A percentile compares a stretch with the other conserved stretches of the same genome.
phyloP scores from a whole-genome alignment of 2,797 vertebrate species.

The Heteromormyrus szaboi region DNA sequence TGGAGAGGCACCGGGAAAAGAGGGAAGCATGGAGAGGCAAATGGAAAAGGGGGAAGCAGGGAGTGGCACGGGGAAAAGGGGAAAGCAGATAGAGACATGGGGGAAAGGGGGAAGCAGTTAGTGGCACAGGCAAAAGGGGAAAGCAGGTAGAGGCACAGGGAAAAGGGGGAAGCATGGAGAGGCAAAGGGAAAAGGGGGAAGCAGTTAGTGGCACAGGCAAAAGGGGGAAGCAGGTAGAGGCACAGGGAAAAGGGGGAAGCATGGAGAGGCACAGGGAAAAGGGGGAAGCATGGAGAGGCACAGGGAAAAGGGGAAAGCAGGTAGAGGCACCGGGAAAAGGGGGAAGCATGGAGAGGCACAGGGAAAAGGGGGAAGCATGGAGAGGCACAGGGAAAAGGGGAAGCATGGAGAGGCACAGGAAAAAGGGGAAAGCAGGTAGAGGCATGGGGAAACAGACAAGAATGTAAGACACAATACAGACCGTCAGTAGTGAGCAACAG shows the following conservation, averaged over 20 bases:
- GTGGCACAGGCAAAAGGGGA: background rate
- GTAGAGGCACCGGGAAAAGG: background rate
- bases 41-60: background rate
- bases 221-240: background rate
- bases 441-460: background rate
- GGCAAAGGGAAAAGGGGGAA: background rate
- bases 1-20: background rate
- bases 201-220: background rate
- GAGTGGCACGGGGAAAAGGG: background rate
- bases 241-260: background rate
- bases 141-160: background rate
- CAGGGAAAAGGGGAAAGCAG: background rate
- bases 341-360: too few relatives aligned
- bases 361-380: background rate
- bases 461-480: background rate
- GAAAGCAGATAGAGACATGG: background rate
- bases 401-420: background rate
- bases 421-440: background rate
- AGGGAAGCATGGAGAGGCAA: background rate
- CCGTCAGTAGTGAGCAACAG: background rate
- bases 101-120: too few relatives aligned
- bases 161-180: background rate
- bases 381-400: background rate
- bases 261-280: background rate
- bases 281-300: background rate